Conservation (phyloP, 1,140 invertebrate species). For the Eufriesea mexicana region DNA sequence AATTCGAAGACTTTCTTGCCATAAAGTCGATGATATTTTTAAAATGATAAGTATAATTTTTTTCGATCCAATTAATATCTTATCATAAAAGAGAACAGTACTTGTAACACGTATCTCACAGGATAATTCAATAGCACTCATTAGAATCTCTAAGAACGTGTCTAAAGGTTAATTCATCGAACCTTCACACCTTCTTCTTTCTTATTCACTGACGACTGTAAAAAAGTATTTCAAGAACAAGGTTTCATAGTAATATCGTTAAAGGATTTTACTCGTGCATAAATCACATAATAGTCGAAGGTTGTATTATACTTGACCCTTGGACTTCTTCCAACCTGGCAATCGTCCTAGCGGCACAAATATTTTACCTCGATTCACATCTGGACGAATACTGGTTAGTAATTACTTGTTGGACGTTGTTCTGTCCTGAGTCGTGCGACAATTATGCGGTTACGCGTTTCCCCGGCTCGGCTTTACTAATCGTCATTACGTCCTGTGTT, state of each 20-base stretch:
- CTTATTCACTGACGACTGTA: no score
- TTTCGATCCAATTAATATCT: no score
- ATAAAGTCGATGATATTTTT: no score
- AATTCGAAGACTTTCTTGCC: no score
- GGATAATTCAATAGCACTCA: neutral
- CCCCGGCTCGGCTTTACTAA: neutral
- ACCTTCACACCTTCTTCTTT: neutral
- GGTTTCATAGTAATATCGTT: neutral
- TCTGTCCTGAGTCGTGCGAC: neutral
- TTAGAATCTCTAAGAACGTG: neutral
- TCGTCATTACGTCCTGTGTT: neutral
- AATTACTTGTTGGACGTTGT: constrained; percentile 1
- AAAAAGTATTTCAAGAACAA: constrained; percentile 30
- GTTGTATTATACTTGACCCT: neutral
- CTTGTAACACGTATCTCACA: no score
- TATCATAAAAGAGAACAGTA: no score
- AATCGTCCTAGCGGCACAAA: neutral
- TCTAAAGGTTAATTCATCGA: neutral
- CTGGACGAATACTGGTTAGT: neutral
- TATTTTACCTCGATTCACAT: neutral
- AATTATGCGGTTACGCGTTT: neutral
- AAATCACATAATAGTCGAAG: neutral
- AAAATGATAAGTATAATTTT: no score
- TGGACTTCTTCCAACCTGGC: constrained; percentile 41
- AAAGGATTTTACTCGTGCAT: neutral